A percentile compares a stretch with the other conserved stretches of the same genome.
phyloP scores from a whole-genome alignment of 2,797 vertebrate genomes.

The Orientallactaga sibirica region DNA sequence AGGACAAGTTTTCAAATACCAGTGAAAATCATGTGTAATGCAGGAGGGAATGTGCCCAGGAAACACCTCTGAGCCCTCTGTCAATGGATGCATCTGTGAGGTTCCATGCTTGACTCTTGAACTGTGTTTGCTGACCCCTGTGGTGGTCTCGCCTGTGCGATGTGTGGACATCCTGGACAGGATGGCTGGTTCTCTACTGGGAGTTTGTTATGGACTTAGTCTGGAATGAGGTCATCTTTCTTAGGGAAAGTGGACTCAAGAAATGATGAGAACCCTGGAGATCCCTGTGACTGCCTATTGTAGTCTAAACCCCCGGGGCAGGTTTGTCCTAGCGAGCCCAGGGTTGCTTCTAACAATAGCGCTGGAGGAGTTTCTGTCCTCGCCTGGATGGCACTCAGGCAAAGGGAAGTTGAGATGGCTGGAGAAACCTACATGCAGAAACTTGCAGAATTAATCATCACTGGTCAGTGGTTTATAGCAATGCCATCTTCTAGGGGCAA shows the following conservation, averaged over 20 bases:
- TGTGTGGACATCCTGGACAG: background rate
- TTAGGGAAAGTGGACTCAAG: background rate
- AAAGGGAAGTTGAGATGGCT: background rate
- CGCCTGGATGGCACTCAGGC: background rate
- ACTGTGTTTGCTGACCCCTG: background rate
- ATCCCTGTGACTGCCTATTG: background rate
- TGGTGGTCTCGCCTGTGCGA: no score
- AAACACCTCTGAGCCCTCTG: background rate
- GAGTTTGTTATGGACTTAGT: background rate
- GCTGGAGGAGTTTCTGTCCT: background rate
- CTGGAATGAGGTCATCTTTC: background rate
- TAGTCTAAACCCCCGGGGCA: background rate
- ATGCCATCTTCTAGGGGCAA: background rate
- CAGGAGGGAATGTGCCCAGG: background rate
- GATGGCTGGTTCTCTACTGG: background rate
- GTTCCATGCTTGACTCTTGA: background rate
- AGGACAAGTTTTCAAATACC: background rate
- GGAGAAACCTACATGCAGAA: background rate
- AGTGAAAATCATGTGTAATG: background rate
- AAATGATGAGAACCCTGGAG: background rate
- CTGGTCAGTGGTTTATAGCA: background rate
- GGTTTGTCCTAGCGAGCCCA: background rate
- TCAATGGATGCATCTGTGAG: background rate
- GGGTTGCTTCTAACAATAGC: background rate
- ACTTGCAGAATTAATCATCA: background rate